phyloP scores from a whole-genome alignment of 2,113 vertebrate species.

The Sterrhoptilus dennistouni region DNA sequence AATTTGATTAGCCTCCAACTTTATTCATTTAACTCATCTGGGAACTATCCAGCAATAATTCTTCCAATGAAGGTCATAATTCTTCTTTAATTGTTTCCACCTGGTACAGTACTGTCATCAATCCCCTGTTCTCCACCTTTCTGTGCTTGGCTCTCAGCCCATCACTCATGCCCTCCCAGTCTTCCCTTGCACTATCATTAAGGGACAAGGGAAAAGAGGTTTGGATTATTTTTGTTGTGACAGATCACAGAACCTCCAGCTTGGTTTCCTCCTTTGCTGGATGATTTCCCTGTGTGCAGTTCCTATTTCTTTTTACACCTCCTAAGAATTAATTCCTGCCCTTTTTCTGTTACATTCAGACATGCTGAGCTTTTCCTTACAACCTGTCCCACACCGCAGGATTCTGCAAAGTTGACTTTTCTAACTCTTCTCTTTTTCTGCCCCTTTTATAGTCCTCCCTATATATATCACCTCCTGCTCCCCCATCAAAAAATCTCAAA shows the following conservation, averaged over 20 bases:
- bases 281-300: background rate
- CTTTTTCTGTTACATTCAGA: background rate
- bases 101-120: background rate
- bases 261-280: background rate
- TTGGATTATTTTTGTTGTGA: background rate
- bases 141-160: background rate
- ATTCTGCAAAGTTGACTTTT: background rate
- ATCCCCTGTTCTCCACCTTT: background rate
- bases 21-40: constrained; percentile 18
- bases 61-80: constrained; percentile 1
- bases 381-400: background rate
- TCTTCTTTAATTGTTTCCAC: constrained; percentile 33
- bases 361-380: background rate
- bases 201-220: background rate
- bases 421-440: background rate
- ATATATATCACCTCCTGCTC: fast-evolving
- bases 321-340: background rate
- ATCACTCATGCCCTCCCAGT: background rate
- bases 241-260: background rate
- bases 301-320: background rate
- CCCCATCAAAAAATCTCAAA: background rate
- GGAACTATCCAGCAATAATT: background rate
- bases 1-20: background rate
- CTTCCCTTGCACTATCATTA: background rate
- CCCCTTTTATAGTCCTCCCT: background rate